These are phyloP conservation scores for Cossypha dichroa DNA, from an alignment of 2,797 vertebrate genomes.

Conservation along the genomic window DNA sequence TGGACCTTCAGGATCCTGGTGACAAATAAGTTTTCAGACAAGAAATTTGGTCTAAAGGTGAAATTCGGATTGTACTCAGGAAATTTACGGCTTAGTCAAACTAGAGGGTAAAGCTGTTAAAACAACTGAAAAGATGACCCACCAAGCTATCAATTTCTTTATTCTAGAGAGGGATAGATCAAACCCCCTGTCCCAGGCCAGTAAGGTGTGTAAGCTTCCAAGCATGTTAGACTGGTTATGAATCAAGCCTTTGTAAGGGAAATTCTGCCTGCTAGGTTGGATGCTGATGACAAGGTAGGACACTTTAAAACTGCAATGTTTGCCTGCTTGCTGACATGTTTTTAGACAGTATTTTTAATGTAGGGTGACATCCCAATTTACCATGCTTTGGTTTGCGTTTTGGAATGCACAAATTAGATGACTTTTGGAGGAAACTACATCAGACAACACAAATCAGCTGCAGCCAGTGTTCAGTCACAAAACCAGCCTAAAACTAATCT, in stretches of 20 bases:
- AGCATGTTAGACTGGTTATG: not conserved
- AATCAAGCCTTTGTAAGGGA: not conserved
- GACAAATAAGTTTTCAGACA: not conserved
- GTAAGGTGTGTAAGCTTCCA: not conserved
- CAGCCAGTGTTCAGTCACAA: not conserved
- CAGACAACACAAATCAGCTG: not conserved
- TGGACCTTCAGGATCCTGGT: not conserved
- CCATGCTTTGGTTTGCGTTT: not conserved
- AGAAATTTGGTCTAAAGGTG: not conserved
- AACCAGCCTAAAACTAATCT: not conserved
- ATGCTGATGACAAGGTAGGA: not conserved
- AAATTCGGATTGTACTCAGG: not conserved
- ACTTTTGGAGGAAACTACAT: not conserved
- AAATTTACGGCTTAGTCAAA: not conserved
- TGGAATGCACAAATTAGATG: not conserved
- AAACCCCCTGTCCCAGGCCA: rapidly evolving
- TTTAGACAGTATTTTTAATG: not conserved
- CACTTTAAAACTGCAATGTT: not conserved
- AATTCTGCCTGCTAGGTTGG: not conserved
- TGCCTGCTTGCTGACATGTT: not conserved
- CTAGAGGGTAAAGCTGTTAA: not conserved
- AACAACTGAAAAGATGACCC: not conserved
- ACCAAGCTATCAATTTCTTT: not conserved
- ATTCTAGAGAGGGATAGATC: not conserved
- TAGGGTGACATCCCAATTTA: not conserved